Evolutionary conservation across 1,140 invertebrate genomes (phyloP), one percentile per base, ranked within the genome.

Genomic region (Drosophila tristis): DNA sequence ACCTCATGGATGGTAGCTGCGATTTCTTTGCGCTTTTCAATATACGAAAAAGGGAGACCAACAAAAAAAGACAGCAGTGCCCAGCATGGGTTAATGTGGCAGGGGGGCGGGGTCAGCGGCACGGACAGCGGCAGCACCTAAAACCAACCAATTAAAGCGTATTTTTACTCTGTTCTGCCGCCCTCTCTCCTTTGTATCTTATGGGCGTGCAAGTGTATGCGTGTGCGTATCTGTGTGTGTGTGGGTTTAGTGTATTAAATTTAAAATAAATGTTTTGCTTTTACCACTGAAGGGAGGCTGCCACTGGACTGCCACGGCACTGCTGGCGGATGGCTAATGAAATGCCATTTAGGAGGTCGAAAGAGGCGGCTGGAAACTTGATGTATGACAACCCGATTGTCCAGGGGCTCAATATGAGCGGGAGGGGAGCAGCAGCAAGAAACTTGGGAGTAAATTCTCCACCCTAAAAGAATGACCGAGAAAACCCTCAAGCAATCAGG

Each of bases 241-340:
- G 49, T 44, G 42, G 16, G 44, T 48, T 15, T 65, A 64, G 80
- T 80, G 63, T 87, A 78, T 87, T 87, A 78, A 87, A 87, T 72
- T 86, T 87, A 82, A 78, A 86, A 81, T 82, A 86, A 86, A 86
- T 86, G 82, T 78, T 82, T 82, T 82, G 67, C 73, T 67, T 80
- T 71, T 64, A 39, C 59, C 29, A 13, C 35, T 39, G 11, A 39
- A 50, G 31, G 39, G 8, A 9, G 61, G 42, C 29, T 45, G 13
- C 31, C 35, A 39, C 9, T 39, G 35, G 35, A 35, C 31, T 35
- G 9, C 31, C 31, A 4, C 0, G 2, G 29, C 29, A 2, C 29
- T 5, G 29, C 2, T 8, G 31, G 2, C 8, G 31, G 35, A 39
- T 4, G 49, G 80, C 80, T 86, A 86, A 87, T 86, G 81, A 86